Conservation (phyloP, 2,113 vertebrate species). For the Glareola pratincola region DNA sequence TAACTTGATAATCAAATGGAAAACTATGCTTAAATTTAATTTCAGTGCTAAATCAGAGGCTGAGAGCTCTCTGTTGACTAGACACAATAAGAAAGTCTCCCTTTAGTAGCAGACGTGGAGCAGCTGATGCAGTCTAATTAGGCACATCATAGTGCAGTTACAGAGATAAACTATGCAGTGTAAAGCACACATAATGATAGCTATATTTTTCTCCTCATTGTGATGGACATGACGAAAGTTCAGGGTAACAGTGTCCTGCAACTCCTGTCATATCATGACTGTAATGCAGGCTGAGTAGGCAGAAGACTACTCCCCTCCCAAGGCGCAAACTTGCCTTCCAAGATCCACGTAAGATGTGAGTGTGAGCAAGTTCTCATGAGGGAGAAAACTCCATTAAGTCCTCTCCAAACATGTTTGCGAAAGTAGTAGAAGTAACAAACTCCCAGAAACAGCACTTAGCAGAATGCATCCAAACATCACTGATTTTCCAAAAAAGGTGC, state of each 20-base stretch:
- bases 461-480: neutral
- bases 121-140: slow-evolving; percentile 68
- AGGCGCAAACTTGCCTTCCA: neutral
- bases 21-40: slow-evolving; percentile 66
- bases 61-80: slow-evolving; percentile 55
- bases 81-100: slow-evolving; percentile 50
- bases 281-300: neutral
- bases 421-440: neutral
- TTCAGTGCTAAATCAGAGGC: slow-evolving; percentile 60
- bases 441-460: neutral
- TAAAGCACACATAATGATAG: slow-evolving; percentile 58
- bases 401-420: neutral
- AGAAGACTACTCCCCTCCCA: neutral
- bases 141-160: slow-evolving; percentile 59
- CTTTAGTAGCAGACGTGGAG: slow-evolving; percentile 25
- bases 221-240: slow-evolving; percentile 45
- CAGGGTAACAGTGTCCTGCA: slow-evolving; percentile 16
- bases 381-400: neutral
- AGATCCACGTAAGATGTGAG: neutral
- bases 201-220: slow-evolving; percentile 66
- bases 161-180: slow-evolving; percentile 61
- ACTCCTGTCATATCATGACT: neutral
- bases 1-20: slow-evolving; percentile 54
- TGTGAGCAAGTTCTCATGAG: neutral
- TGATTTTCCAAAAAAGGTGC: neutral